Conservation (phyloP, 2,888 invertebrate species). For the Melikaiella ostensackeni region DNA sequence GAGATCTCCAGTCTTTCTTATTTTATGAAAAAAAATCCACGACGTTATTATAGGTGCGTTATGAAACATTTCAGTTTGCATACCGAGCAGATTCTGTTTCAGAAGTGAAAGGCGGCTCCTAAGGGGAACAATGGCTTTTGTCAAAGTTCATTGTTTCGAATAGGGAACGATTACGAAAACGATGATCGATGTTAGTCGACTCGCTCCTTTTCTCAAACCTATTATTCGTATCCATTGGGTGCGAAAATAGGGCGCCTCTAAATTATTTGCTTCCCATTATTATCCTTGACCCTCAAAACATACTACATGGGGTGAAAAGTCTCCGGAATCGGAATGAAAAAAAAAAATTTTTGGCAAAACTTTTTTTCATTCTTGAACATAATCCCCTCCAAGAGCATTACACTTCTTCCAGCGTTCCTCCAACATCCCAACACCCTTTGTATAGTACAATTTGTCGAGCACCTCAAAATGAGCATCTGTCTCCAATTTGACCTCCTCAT, state of each 20-base stretch:
- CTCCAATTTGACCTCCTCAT: no score
- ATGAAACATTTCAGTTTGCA: conserved; percentile 35
- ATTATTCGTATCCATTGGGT: conserved; percentile 25
- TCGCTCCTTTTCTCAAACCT: conserved; percentile 12
- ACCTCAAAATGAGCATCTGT: no score
- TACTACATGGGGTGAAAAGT: no score
- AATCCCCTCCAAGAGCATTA: no score
- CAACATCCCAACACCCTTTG: no score
- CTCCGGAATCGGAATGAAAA: no score
- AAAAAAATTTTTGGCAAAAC: no score
- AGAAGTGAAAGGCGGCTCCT: conserved; percentile 35
- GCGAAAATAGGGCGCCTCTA: conserved; percentile 15
- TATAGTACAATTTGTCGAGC: no score
- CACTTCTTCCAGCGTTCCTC: no score
- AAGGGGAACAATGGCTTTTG: conserved; percentile 30
- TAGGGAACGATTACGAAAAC: conserved; percentile 34
- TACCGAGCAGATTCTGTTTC: conserved; percentile 37
- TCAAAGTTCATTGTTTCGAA: conserved; percentile 38
- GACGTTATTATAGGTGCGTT: conserved; percentile 17
- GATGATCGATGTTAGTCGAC: conserved; percentile 25
- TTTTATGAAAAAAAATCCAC: conserved; percentile 21
- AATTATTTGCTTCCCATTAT: conserved; percentile 2
- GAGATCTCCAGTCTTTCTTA: conserved; percentile 12
- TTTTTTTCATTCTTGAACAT: no score
- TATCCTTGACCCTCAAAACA: conserved; percentile 13